Conservation (phyloP, 2,113 vertebrate species). For the Balaenoptera acutorostrata region DNA sequence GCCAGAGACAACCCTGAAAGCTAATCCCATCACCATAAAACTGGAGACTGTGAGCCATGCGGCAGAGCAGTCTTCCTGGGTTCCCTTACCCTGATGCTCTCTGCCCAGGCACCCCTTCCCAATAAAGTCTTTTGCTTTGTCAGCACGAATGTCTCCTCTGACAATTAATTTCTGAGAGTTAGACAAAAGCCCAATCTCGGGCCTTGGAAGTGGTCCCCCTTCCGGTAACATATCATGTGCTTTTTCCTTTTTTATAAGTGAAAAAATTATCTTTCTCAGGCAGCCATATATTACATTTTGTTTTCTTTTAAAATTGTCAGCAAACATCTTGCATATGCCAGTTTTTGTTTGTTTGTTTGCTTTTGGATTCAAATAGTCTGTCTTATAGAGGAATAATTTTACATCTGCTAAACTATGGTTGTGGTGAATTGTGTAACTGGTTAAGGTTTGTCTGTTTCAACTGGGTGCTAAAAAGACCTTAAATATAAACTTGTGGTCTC, state of each 20-base stretch:
- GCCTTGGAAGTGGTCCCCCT: neutral
- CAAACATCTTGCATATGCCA: neutral
- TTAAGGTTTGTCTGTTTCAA: neutral
- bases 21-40: neutral
- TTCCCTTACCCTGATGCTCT: neutral
- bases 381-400: neutral
- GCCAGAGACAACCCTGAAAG: neutral
- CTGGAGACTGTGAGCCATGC: neutral
- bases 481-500: neutral
- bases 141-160: neutral
- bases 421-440: neutral
- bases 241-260: neutral
- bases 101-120: neutral
- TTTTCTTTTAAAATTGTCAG: neutral
- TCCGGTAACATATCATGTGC: neutral
- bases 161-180: neutral
- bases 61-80: neutral
- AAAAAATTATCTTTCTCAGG: neutral
- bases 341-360: too few species aligned
- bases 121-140: neutral
- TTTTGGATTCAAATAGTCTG: neutral
- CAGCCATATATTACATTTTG: neutral
- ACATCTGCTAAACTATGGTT: neutral
- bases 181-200: neutral
- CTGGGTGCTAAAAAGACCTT: neutral